Conservation (phyloP, 1,140 invertebrate genomes). For the Ladona fulva region DNA sequence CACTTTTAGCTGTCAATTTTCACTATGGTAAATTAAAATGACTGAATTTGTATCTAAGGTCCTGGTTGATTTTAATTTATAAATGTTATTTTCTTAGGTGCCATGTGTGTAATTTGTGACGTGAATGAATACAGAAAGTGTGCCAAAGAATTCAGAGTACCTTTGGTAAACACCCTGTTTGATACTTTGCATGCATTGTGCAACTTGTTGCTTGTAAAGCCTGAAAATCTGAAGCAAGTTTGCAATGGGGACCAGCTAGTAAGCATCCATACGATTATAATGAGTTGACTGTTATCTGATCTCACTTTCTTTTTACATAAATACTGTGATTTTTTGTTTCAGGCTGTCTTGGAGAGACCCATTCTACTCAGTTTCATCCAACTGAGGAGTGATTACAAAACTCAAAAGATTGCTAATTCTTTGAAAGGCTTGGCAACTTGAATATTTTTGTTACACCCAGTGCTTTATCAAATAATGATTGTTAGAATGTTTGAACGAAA, state of each 20-base stretch:
- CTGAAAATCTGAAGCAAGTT: slow-evolving; percentile 92
- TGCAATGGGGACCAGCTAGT: slow-evolving; percentile 90
- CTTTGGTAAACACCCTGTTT: slow-evolving; percentile 76
- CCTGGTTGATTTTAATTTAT: slow-evolving; percentile 17
- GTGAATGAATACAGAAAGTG: slow-evolving; percentile 88
- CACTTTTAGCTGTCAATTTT: too few relatives aligned
- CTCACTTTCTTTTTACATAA: slow-evolving; percentile 8
- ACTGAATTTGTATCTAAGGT: too few relatives aligned
- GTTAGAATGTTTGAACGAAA: too few relatives aligned
- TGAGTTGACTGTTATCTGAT: slow-evolving; percentile 12
- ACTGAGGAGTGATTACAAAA: slow-evolving; percentile 84
- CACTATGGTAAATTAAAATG: too few relatives aligned
- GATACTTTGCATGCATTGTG: slow-evolving; percentile 92
- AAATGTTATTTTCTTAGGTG: slow-evolving; percentile 48
- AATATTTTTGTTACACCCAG: not conserved
- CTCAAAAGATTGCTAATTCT: slow-evolving; percentile 63
- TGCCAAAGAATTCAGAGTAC: slow-evolving; percentile 61
- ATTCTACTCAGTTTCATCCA: slow-evolving; percentile 88
- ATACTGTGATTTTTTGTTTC: slow-evolving; percentile 34
- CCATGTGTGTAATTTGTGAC: slow-evolving; percentile 96
- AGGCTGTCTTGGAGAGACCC: slow-evolving; percentile 79
- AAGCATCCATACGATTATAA: slow-evolving; percentile 30
- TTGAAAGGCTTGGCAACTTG: slow-evolving; percentile 43
- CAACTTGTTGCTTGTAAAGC: slow-evolving; percentile 90
- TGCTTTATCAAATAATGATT: too few relatives aligned